Base-by-base conservation (phyloP, 2,888 invertebrate genomes). In the Cremastobaeus sp. region DNA sequence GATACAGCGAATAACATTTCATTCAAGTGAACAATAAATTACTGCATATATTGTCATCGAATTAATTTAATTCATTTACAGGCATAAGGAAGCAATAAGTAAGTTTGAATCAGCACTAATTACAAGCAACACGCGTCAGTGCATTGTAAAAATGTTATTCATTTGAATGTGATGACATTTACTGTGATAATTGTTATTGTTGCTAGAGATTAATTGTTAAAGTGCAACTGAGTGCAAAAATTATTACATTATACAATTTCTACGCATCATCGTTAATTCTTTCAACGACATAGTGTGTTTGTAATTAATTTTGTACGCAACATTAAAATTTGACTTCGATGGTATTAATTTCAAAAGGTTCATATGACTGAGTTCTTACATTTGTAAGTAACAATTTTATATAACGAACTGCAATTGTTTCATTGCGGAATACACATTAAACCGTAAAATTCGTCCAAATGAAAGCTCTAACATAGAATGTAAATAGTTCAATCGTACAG, bases 171-270 rank as follows among this genome's bases (percentile, higher is more conserved):
- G 57, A 66, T 66, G 66, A 66, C 57, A 66, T 66, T 66, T 66
- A 57, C 68, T 68, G 68, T 68, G 68, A 68, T 59, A 68, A 68
- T 68, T 68, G 68, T 68, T 68, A 68, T 68, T 68, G 68, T 68
- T 68, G 52, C 43, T 68, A 68, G 52, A 50, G 48, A 57, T 59
- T 68, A 59, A 68, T 55, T 68, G 68, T 68, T 68, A 37, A 57
- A 57, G 45, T 18, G 60, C 43, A 45, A 45, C 28, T 17, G 37
- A 59, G 8, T 59, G 45, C 18, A 68, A 17, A 52, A 59, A 39
- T 8, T 41, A 28, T 34, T 50, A 41, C 20, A 48, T 25, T 57
- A 57, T 48, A 55, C 39, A 15, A 68, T 68, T 50, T 30, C 9
- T 28, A 43, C 57, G 50, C 43, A 62, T 52, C 32, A 59, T 45